Conservation (phyloP, 2,797 vertebrate genomes). For the Thamnophis elegans region DNA sequence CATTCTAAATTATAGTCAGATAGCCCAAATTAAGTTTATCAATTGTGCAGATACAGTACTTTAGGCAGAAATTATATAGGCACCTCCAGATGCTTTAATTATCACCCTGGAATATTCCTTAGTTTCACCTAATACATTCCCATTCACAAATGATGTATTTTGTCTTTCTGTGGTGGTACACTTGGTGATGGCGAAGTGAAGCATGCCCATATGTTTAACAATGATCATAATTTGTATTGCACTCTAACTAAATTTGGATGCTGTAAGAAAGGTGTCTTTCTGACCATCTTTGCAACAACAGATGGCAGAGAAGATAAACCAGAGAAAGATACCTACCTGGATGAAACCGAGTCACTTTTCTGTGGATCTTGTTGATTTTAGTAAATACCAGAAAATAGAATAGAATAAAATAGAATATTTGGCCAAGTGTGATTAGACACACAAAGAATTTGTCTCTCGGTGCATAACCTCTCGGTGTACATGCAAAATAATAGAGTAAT, state of each 20-base stretch:
- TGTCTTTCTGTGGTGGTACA: not conserved
- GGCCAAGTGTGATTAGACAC: not conserved
- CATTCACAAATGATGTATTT: not conserved
- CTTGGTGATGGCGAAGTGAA: not conserved
- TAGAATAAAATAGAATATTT: not conserved
- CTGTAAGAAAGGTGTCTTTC: not conserved
- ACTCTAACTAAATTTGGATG: not conserved
- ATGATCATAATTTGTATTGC: not conserved
- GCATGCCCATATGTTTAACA: not conserved
- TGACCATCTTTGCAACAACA: not conserved
- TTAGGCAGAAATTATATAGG: not conserved
- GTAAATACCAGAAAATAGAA: not conserved
- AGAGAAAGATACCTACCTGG: no score
- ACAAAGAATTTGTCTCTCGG: not conserved
- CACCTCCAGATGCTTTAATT: not conserved
- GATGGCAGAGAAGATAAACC: not conserved
- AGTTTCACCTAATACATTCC: not conserved
- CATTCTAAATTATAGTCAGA: not conserved
- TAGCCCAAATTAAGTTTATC: not conserved
- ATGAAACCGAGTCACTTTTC: not conserved
- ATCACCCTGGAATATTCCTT: not conserved
- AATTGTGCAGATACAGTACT: not conserved
- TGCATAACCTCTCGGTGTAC: not conserved
- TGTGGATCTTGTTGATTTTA: not conserved
- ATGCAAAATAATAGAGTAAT: not conserved